Percentiles rank a stretch among this genome's conserved stretches.
These are phyloP conservation scores for Ornithoptera alexandrae DNA, from an alignment of 2,888 invertebrate genomes.

Conservation along the genomic window DNA sequence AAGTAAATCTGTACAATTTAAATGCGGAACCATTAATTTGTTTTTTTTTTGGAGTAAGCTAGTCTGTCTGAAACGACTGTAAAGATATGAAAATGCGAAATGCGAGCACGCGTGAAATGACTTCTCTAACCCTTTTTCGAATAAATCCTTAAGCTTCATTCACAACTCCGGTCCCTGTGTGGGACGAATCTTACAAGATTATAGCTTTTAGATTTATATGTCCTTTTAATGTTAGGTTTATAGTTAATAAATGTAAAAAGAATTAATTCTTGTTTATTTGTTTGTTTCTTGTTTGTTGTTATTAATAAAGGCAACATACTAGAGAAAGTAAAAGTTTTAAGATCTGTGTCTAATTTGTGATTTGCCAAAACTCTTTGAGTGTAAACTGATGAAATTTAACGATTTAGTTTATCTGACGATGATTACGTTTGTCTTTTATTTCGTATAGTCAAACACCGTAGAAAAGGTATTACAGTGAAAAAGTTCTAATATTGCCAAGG, in stretches of 20 bases:
- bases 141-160: slow-evolving; percentile 36
- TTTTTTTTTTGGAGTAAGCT: slow-evolving; percentile 5
- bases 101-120: slow-evolving; percentile 66
- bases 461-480: too few species aligned
- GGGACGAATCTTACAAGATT: slow-evolving; percentile 19
- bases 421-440: too few species aligned
- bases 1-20: neutral
- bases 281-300: too few species aligned
- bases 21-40: slow-evolving; percentile 1
- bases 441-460: too few species aligned
- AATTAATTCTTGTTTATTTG: too few species aligned
- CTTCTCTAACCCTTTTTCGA: slow-evolving; percentile 55
- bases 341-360: too few species aligned
- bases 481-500: too few species aligned
- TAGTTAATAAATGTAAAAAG: neutral
- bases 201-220: slow-evolving; percentile 15
- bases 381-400: too few species aligned
- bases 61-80: slow-evolving; percentile 8
- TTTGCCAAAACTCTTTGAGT: too few species aligned
- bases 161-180: slow-evolving; percentile 19
- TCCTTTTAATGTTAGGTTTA: slow-evolving; percentile 6
- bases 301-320: too few species aligned
- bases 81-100: slow-evolving; percentile 58
- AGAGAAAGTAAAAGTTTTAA: too few species aligned
- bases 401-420: too few species aligned